Evolutionary conservation across 2,888 invertebrate species (phyloP), one percentile per base, ranked within the genome.

Genomic region (Heliconius cydno): DNA sequence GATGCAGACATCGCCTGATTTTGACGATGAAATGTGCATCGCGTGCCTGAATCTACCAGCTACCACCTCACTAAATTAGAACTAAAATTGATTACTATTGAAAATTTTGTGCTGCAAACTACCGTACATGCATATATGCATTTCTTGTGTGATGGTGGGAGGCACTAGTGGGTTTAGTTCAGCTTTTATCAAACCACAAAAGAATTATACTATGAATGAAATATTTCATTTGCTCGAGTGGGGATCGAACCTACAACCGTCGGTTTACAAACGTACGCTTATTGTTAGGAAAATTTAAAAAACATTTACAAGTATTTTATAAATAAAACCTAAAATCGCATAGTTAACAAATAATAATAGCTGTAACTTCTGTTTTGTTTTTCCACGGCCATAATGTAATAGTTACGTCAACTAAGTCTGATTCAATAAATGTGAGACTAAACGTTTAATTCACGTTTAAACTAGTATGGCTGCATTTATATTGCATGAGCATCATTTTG

Each of bases 1-100:
- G 86, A 87, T 86, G 88, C 82, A 77, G 78, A 72, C 77, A 80
- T 80, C 74, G 71, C 41, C 71, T 79, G 78, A 79, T 82, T 79
- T 78, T 76, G 75, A 79, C 78, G 76, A 80, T 78, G 77, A 80
- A 81, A 78, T 63, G 30, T 71, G 75, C 76, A 73, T 81, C 71
- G 82, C 82, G 79, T 82, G 81, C 81, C 79, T 70, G 25, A 41
- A 52, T 75, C 57, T 41, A 71, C 75, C 68, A 25, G 28, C 34
- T 70, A 71, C 75, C 68, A 25, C 34, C 34, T 70, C 28, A 46
- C 30, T 68, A 67, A 79, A 52, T 77, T 80, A 77, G 75, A 79
- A 82, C 70, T 77, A 71, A 73, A 79, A 80, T 78, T 46, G 68
- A 78, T 68, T 75, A 28, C 30, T 65, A 65, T 63, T 74, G 10